Base-by-base conservation (phyloP, 2,888 invertebrate genomes). In the Germaria angustata region DNA sequence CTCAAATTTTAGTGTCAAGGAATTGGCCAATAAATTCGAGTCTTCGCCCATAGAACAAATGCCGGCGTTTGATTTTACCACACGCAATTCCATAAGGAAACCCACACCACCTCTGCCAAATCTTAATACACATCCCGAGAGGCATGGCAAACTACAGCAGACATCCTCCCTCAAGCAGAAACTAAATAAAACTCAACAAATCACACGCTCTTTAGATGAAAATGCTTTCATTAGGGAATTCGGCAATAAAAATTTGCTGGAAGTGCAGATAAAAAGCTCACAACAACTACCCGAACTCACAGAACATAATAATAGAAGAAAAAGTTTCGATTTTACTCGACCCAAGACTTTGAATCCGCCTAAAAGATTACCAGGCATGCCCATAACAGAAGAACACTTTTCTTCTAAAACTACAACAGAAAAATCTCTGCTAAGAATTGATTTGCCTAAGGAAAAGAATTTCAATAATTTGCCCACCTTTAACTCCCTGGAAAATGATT, bases 161-260 rank as follows among this genome's bases (percentile, higher is more conserved):
- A 36, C 34, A 13, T 71, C 79, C 4, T 80, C 72, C 1, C 55
- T 79, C n/a, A 85, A 85, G 32, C 87, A 87, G 78, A 87, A 93
- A 66, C 91, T 94, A 0, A 94, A 94, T 87, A 93, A 93, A 84
- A 93, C 94, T 0, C 85, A 86, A 68, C 94, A 94, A 87, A 91
- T 91, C 49, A 94, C 95, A 0, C 91, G 95, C 28, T 95, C 95
- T 0, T 89, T 95, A 71, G 95, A 95, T 88, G 95, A 95, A 86
- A 95, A 94, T 84, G 95, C 95, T 11, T 95, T 95, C 85, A 92
- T 94, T 1, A 93, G 94, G 82, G 95, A 95, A 87, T 95, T 94
- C 84, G 94, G 93, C 0, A 87, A 89, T 22, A 90, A 91, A 61
- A 88, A 90, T 24, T 68, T 90, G 44, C 89, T 89, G 34, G 90